These are phyloP conservation scores for Peromyscus leucopus DNA, from an alignment of 2,113 vertebrate genomes.

Conservation along the genomic window DNA sequence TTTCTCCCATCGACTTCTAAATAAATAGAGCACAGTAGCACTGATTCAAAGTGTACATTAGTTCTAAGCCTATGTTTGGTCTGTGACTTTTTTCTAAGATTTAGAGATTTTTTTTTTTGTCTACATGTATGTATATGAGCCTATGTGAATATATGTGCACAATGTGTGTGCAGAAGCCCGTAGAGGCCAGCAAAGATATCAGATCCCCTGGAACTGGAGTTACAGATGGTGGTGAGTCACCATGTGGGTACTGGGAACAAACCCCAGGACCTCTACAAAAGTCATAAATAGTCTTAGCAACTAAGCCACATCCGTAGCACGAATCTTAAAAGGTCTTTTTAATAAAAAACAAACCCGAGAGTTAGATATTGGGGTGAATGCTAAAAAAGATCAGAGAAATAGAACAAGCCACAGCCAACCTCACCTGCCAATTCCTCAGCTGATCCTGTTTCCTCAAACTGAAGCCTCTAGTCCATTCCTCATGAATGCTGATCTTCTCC, in stretches of 20 bases:
- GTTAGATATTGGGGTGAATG: too few relatives aligned
- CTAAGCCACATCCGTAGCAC: not conserved
- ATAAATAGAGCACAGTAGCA: conserved; percentile 41
- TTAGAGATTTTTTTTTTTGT: not conserved
- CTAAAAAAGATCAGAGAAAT: too few relatives aligned
- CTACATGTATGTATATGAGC: not conserved
- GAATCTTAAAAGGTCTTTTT: too few relatives aligned
- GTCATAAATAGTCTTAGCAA: not conserved
- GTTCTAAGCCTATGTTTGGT: not conserved
- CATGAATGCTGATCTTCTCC: too few relatives aligned
- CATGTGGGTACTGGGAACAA: not conserved
- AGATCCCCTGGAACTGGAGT: not conserved
- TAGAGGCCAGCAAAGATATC: not conserved
- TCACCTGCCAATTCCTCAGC: too few relatives aligned
- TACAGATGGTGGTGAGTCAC: not conserved
- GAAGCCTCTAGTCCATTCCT: too few relatives aligned
- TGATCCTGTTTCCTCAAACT: too few relatives aligned
- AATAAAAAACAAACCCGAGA: too few relatives aligned
- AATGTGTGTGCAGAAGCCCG: too few relatives aligned
- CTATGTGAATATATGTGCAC: not conserved
- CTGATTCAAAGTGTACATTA: not conserved
- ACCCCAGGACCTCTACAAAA: not conserved
- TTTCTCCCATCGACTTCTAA: not conserved
- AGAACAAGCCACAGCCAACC: too few relatives aligned
- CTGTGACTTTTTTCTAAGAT: not conserved